Evolutionary conservation across 1,140 invertebrate genomes (phyloP), one percentile per base, ranked within the genome.

Genomic region (Lasaia peninsularis): DNA sequence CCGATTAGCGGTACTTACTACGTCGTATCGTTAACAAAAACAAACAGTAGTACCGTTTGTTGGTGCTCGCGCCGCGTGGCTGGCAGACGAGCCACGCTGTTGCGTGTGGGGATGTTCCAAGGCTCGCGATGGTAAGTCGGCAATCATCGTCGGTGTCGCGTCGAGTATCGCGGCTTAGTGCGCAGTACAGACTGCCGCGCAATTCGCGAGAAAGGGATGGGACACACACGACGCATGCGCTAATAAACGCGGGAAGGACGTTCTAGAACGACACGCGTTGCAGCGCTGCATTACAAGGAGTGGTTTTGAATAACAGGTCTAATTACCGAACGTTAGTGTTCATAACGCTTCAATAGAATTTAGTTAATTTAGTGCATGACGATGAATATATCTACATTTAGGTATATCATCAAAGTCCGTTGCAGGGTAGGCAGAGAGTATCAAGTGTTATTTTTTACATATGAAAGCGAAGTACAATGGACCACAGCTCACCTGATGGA

Each of bases 111-210:
- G 75, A 58, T 51, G 62, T 63, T 82, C 75, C 62, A 63, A 60
- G n/a, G 69, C 62, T 40, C 64, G 69, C 33, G 69, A 67, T 60
- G 75, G 74, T 52, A 86, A 75, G 61, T 78, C 75, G 58, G 80
- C 80, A 61, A 86, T 80, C 80, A 86, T 86, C 69, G 72, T 80
- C 57, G 73, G 64, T 62, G 55, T 65, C 64, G 68, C 55, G 48
- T 44, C 72, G 76, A 77, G 80, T 73, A 67, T 70, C 72, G 63
- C 75, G 73, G 58, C 63, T 65, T 73, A 75, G 59, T 74, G 83
- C 80, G 79, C 79, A 75, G 50, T 73, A 59, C 53, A 70, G 73
- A 86, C 80, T 86, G 83, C 67, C 79, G 80, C 83, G 80, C 76
- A 81, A 64, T 75, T 73, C 71, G 73, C 66, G 53, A 64, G 73